Base-by-base conservation (phyloP, 2,797 vertebrate species). In the Coendou prehensilis region DNA sequence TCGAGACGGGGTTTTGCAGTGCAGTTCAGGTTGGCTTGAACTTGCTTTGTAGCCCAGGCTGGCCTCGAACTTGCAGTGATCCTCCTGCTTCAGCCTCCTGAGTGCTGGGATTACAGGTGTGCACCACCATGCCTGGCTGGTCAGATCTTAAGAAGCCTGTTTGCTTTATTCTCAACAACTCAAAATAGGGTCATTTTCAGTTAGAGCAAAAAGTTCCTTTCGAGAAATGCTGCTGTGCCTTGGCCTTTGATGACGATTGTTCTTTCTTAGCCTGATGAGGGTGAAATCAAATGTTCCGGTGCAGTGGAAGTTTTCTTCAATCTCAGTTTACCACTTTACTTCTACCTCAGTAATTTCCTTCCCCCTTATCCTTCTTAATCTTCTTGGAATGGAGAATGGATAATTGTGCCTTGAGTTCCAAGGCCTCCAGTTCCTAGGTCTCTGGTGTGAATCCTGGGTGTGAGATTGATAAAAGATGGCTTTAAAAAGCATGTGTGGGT, bases 321-420 rank as follows among this genome's bases (percentile, higher is more conserved):
- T 87, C 33, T 56, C 37, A 41, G 69, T 91, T 92, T 76, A 89
- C 64, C 33, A 8, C 22, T 67, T 37, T 87, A 30, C 37, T 47
- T 96, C 69, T 61, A 10, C 18, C 5, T 54, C 1, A 15, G 2
- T 6, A 41, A 59, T 69, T 76, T 20, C 18, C 6, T 56, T 52
- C 22, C 11, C 22, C n/a, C 45, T 1, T 3, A 9, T 15, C 26
- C n/a, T 18, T 22, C 23, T 83, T 63, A 26, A 30, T 75, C 2
- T 93, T 69, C 69, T 73, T 28, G 47, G 87, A 84, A 85, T 73
- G 37, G 28, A 78, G 20, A 91, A 79, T 64, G 75, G 92, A 91
- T 87, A 81, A 20, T n/a, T 80, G 41, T 82, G 22, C 84, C 33
- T n/a, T 76, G 14, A 52, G 0, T 92, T 76, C 50, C 23, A 69